Percentiles rank a stretch among this genome's conserved stretches.
Conservation (phyloP, 2,888 invertebrate species). For the Gordius sp. region DNA sequence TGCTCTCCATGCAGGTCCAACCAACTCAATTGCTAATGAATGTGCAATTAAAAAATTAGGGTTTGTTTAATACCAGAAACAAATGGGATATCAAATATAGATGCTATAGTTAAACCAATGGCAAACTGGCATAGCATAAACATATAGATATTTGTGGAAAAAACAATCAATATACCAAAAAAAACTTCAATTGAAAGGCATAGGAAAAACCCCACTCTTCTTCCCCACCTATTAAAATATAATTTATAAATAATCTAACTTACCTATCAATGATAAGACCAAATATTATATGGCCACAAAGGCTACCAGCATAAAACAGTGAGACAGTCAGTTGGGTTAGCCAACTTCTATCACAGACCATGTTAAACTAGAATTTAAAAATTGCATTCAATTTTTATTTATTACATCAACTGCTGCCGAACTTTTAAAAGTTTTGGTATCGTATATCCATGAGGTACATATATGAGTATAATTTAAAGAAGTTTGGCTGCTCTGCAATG, state of each 20-base stretch:
- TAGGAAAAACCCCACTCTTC: not conserved
- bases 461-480: not conserved
- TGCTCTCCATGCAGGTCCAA: not conserved
- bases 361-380: slow-evolving; percentile 1
- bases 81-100: slow-evolving; percentile 14
- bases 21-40: slow-evolving; percentile 12
- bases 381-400: not conserved
- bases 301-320: slow-evolving; percentile 3
- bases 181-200: slow-evolving; percentile 1
- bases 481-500: not conserved
- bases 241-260: not conserved
- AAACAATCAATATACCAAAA: slow-evolving; percentile 3
- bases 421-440: not conserved
- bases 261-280: slow-evolving; percentile 12
- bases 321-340: not conserved
- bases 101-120: slow-evolving; percentile 9
- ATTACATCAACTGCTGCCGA: not conserved
- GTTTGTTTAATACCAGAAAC: slow-evolving; percentile 1
- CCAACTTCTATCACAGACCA: slow-evolving; percentile 6
- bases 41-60: not conserved
- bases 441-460: not conserved
- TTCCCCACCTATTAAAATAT: slow-evolving; percentile 2
- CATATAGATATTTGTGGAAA: not conserved
- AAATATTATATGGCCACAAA: slow-evolving; percentile 8
- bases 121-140: slow-evolving; percentile 4